Evolutionary conservation across 1,140 invertebrate species (phyloP).

Genomic region (Gonatopus flavifemur): DNA sequence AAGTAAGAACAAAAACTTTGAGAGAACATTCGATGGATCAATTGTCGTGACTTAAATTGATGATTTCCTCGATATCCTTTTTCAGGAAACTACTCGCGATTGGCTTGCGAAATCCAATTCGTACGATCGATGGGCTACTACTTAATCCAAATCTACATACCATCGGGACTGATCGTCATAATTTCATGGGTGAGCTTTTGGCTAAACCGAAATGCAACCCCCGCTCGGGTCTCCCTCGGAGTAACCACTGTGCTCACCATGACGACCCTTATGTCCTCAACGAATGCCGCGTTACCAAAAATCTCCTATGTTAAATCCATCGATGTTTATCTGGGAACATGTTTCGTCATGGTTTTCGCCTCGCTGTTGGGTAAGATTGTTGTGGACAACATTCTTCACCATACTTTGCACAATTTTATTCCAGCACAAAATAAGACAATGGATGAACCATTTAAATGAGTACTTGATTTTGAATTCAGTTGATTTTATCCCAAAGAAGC

Average conservation of each 20-base stretch:
- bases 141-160: conserved; percentile 99
- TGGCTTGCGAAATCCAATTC: conserved; percentile 97
- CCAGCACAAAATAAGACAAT: too few relatives aligned
- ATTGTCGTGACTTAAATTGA: too few relatives aligned
- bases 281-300: conserved; percentile 96
- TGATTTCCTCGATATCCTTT: conserved; percentile 34
- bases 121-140: conserved; percentile 98
- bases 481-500: too few relatives aligned
- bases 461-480: too few relatives aligned
- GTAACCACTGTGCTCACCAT: conserved; percentile 98
- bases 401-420: too few relatives aligned
- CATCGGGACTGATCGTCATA: conserved; percentile 97
- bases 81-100: conserved; percentile 95
- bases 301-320: conserved; percentile 99
- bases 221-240: conserved; percentile 92
- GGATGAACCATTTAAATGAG: too few relatives aligned
- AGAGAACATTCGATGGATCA: conserved; percentile 24
- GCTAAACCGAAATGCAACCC: conserved; percentile 93
- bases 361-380: conserved; percentile 90
- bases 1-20: conserved; percentile 20
- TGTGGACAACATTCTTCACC: too few relatives aligned
- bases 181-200: conserved; percentile 98
- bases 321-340: conserved; percentile 96
- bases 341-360: conserved; percentile 97
- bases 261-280: conserved; percentile 98